phyloP scores from a whole-genome alignment of 2,888 invertebrate genomes.

The Leptinotarsa juncta region DNA sequence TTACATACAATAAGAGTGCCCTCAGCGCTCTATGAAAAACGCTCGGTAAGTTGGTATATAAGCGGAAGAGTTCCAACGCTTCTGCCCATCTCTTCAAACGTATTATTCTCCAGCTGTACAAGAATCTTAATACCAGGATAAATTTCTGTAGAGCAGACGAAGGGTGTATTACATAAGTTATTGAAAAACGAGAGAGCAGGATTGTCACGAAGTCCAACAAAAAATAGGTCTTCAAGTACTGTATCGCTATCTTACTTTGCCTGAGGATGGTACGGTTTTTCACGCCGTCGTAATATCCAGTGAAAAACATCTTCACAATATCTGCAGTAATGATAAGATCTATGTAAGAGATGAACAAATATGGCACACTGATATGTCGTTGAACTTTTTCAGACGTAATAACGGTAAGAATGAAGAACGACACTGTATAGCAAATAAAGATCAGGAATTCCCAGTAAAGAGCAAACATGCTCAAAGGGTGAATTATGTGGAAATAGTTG shows the following conservation, averaged over 20 bases:
- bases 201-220: conserved; percentile 19
- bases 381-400: conserved; percentile 16
- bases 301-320: conserved; percentile 41
- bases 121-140: not conserved
- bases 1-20: conserved; percentile 17
- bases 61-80: conserved; percentile 18
- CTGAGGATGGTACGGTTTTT: conserved; percentile 35
- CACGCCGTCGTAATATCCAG: conserved; percentile 44
- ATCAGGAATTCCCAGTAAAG: conserved; percentile 37
- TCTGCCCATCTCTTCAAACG: conserved; percentile 25
- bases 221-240: conserved; percentile 33
- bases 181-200: not conserved
- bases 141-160: not conserved
- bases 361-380: not conserved
- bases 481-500: conserved; percentile 44
- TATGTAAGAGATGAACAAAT: conserved; percentile 18
- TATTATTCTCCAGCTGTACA: conserved; percentile 19
- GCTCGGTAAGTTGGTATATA: conserved; percentile 25
- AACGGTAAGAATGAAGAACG: conserved; percentile 36
- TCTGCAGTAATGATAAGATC: conserved; percentile 39
- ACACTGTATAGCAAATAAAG: conserved; percentile 35
- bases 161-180: not conserved
- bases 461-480: conserved; percentile 48
- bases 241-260: conserved; percentile 30
- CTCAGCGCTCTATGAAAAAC: conserved; percentile 20